Base-by-base conservation (phyloP, 2,797 vertebrate genomes). In the Sebastes cheni region DNA sequence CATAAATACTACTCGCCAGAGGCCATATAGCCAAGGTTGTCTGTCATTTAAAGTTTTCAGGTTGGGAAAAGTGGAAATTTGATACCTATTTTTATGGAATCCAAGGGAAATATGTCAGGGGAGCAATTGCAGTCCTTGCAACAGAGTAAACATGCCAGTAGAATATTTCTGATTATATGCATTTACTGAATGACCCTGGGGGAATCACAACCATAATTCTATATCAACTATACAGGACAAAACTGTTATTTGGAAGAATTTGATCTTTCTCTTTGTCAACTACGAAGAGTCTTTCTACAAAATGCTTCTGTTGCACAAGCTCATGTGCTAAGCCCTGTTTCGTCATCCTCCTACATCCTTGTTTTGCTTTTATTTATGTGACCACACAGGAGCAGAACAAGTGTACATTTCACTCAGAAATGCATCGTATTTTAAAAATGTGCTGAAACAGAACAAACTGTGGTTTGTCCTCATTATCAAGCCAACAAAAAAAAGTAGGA, bases 401-500 rank as follows among this genome's bases (percentile, higher is more conserved):
- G 32, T 60, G n/a, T 36, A 60, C 32, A 42, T 56, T 71, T 77
- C 18, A 34, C 22, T 65, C 50, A n/a, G 56, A 80, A 79, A 70
- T 69, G 7, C 22, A 4, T 36, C 11, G 27, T 69, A 29, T 58
- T 9, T 1, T 3, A 29, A 39, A 60, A 29, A 67, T 74, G 75
- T 67, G 46, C 76, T 59, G n/a, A 69, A 80, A 55, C 36, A 13
- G 72, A 50, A 77, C 61, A 27, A 59, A 74, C 60, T 66, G 59
- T 50, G 56, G 75, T 83, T 88, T 81, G 11, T 50, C 42, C 7
- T 86, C 14, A 59, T 80, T 78, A 74, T 82, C 52, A 65, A 75
- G 65, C 78, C 67, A 61, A 84, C 36, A 83, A 86, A 34, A 46
- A 46, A 46, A 46, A 79, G 65, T 7, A 82, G 81, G 86, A 89